phyloP scores from a whole-genome alignment of 2,797 vertebrate species.

The Manis crassicaudata region DNA sequence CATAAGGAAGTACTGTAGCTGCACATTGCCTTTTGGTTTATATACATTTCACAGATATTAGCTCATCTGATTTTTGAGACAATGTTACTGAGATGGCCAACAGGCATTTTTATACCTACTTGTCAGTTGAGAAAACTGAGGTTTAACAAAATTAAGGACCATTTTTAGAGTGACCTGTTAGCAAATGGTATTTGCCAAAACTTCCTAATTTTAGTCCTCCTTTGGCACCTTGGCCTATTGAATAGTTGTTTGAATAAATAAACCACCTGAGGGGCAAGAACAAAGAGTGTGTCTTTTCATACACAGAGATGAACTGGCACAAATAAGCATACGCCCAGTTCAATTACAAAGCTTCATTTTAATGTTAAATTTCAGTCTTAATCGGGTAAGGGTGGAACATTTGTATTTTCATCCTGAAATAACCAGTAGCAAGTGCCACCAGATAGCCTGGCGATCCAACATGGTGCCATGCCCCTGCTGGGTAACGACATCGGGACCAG shows the following conservation, averaged over 20 bases:
- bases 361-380: not conserved
- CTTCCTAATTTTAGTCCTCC: too few relatives aligned
- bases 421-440: rapidly evolving
- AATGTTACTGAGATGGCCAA: not conserved
- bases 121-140: not conserved
- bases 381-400: not conserved
- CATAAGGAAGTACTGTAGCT: not conserved
- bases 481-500: not conserved
- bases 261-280: not conserved
- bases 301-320: not conserved
- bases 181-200: not conserved
- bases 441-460: too few relatives aligned
- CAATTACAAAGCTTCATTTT: not conserved
- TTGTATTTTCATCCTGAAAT: not conserved
- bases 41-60: rapidly evolving
- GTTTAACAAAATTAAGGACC: not conserved
- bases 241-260: not conserved
- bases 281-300: not conserved
- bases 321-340: not conserved
- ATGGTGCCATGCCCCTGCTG: not conserved
- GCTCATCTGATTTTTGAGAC: not conserved
- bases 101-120: not conserved
- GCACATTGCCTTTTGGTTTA: not conserved
- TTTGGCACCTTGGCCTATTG: not conserved
- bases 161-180: not conserved